These are phyloP conservation scores for Agriotes lineatus DNA, from an alignment of 2,888 invertebrate genomes.

Conservation along the genomic window DNA sequence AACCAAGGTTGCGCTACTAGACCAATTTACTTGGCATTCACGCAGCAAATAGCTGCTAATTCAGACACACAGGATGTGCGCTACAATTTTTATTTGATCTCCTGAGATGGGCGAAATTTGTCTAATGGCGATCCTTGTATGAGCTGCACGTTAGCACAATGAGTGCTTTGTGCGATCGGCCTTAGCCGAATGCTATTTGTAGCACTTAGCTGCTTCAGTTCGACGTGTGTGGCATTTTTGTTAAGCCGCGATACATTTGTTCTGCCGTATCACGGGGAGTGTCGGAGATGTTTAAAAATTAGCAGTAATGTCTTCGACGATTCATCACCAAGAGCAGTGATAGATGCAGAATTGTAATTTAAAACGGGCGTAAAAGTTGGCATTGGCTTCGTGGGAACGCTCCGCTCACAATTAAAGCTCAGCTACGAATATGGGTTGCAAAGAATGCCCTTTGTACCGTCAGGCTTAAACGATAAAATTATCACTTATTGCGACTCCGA, in stretches of 20 bases:
- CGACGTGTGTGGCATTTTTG: constrained; percentile 16
- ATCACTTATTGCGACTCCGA: constrained; percentile 6
- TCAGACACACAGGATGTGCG: background rate
- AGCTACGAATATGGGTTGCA: constrained; percentile 1
- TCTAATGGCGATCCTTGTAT: background rate
- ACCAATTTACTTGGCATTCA: background rate
- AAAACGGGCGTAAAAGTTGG: background rate
- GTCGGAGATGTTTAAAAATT: constrained; percentile 7
- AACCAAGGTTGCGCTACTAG: constrained; percentile 15
- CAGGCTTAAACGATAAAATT: constrained; percentile 15
- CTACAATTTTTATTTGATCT: background rate
- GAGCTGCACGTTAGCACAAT: background rate
- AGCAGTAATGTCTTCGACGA: background rate
- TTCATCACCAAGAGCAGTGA: background rate
- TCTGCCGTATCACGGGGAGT: constrained; percentile 9
- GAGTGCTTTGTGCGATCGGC: background rate
- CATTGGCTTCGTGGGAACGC: constrained; percentile 15
- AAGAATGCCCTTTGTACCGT: constrained; percentile 21
- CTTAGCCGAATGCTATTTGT: constrained; percentile 11
- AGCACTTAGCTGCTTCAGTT: constrained; percentile 1
- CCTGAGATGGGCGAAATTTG: background rate
- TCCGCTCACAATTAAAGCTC: constrained; percentile 13
- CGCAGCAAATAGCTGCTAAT: background rate
- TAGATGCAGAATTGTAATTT: background rate
- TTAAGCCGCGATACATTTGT: constrained; percentile 11